phyloP scores from a whole-genome alignment of 2,888 invertebrate species.

The Coleophora deauratella region DNA sequence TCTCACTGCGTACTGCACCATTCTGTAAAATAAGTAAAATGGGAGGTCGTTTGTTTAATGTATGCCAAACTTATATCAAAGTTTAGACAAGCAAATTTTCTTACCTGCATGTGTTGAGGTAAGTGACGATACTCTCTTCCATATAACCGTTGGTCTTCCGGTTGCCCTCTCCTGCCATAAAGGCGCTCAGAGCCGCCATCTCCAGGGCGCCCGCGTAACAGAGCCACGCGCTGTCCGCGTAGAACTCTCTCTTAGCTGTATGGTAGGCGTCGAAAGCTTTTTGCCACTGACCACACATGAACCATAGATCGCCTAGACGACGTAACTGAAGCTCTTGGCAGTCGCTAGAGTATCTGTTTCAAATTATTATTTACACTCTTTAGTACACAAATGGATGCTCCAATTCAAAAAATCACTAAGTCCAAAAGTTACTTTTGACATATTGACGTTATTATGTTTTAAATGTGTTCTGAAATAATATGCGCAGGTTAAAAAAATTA shows the following conservation, averaged over 20 bases:
- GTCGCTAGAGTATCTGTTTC: constrained; percentile 83
- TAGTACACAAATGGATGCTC: too few species aligned
- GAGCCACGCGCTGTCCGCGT: constrained; percentile 97
- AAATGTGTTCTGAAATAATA: too few species aligned
- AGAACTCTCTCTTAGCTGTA: constrained; percentile 97
- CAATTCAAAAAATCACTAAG: too few species aligned
- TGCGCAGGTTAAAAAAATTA: too few species aligned
- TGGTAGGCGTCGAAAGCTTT: constrained; percentile 96
- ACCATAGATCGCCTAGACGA: constrained; percentile 94
- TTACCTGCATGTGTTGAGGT: constrained; percentile 93
- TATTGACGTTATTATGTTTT: too few species aligned
- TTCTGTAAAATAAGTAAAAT: constrained; percentile 60
- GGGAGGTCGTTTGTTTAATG: too few species aligned
- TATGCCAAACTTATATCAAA: too few species aligned
- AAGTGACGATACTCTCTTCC: constrained; percentile 95
- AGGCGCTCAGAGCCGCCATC: constrained; percentile 95
- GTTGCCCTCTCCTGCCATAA: constrained; percentile 87
- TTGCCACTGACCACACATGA: constrained; percentile 95
- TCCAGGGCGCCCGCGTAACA: constrained; percentile 97
- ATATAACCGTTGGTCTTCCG: constrained; percentile 91
- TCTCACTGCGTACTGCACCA: constrained; percentile 93
- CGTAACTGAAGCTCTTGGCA: constrained; percentile 94
- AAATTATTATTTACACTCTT: background rate
- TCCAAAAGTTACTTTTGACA: too few species aligned
- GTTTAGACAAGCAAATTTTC: too few species aligned